Base-by-base conservation (phyloP, 2,113 vertebrate species). In the Maccullochella peelii region DNA sequence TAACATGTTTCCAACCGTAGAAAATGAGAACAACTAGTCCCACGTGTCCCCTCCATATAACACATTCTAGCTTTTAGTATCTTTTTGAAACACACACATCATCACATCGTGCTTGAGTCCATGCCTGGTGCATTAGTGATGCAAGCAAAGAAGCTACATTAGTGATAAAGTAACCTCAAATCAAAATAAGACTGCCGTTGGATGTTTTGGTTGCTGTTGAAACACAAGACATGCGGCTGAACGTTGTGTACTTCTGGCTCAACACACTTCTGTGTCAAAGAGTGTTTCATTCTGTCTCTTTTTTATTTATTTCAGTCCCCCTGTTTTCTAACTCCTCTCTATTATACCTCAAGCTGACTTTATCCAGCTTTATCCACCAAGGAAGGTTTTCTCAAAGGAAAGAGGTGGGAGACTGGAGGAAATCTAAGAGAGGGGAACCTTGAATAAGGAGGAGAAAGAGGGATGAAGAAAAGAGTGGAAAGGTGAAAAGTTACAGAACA, bases 261-360 rank as follows among this genome's bases (percentile, higher is more conserved):
- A 95, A 75, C 5, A 23, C 50, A 93, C 81, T 95, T n/a, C n/a
- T 94, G 88, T 77, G 47, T 90, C 93, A 73, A 50, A 58, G 8
- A 66, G 21, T 70, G 7, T 55, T 62, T 77, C 14, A 63, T 59
- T 57, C 58, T 68, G 63, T 72, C n/a, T 79, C 20, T 73, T 33
- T n/a, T n/a, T n/a, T n/a, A 23, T 65, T 52, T 67, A 49, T 73
- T 25, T 67, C 57, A n/a, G 25, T 36, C 15, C 47, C 30, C 6
- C 4, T 70, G 44, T 63, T 86, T 54, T 67, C 54, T 57, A 80
- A 47, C 66, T 63, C 55, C 65, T 61, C 89, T 93, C 83, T 95
- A 93, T 96, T 95, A 95, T 96, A 96, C 95, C 88, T 93, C 80
- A 92, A 95, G 93, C 95, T 95, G 93, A 91, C 93, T 95, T 94